Evolutionary conservation across 1,140 invertebrate species (phyloP).

Genomic region (Drosophila tropicalis): DNA sequence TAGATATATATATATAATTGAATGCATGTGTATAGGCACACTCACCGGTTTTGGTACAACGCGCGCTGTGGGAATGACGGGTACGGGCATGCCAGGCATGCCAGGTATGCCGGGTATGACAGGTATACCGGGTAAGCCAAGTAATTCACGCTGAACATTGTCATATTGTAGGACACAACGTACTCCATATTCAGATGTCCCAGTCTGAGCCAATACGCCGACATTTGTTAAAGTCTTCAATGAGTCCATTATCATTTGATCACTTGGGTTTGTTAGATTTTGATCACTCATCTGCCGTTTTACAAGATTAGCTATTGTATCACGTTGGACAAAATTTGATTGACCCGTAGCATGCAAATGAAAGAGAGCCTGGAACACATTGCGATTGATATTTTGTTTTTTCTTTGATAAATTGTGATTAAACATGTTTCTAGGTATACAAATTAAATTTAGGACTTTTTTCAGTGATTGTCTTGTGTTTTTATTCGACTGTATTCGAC

Average conservation of each 20-base stretch:
- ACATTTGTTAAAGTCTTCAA: conserved; percentile 33
- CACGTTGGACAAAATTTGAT: background rate
- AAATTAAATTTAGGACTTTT: conserved; percentile 3
- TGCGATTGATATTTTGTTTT: conserved; percentile 29
- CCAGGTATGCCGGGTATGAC: too few species aligned
- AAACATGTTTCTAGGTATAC: conserved; percentile 32
- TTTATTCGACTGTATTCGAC: background rate
- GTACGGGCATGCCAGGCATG: too few species aligned
- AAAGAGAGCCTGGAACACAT: conserved; percentile 45
- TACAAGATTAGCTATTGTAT: conserved; percentile 6
- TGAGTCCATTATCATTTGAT: conserved; percentile 33
- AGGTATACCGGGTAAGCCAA: background rate
- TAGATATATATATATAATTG: background rate
- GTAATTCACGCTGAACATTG: too few species aligned
- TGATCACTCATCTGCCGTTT: conserved; percentile 27
- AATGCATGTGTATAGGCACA: background rate
- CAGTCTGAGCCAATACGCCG: conserved; percentile 22
- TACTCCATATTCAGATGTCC: conserved; percentile 13
- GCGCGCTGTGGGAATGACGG: background rate
- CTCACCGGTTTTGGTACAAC: background rate
- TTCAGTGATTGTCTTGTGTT: too few species aligned
- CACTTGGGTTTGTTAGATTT: background rate
- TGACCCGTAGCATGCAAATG: conserved; percentile 1
- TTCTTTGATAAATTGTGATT: conserved; percentile 18
- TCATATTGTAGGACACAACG: background rate